Conservation (phyloP, 1,140 invertebrate species). For the Archegozetes longisetosus region DNA sequence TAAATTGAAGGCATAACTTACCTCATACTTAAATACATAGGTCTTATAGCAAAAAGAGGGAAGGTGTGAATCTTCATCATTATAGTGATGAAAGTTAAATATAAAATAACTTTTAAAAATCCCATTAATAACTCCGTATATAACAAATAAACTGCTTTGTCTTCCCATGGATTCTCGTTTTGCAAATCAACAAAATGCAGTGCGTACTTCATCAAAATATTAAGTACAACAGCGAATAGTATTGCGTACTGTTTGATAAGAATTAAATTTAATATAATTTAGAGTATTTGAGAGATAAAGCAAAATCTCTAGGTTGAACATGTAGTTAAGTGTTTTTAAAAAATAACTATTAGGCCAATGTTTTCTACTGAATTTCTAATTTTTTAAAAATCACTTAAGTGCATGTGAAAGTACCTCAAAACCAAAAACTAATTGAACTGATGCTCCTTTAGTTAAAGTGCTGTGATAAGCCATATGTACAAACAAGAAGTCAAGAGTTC, state of each 20-base stretch:
- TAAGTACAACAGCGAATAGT: slow-evolving; percentile 77
- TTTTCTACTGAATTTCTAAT: neutral
- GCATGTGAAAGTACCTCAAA: slow-evolving; percentile 53
- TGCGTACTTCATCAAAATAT: slow-evolving; percentile 87
- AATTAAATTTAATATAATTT: neutral
- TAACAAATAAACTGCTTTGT: slow-evolving; percentile 90
- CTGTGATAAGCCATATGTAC: slow-evolving; percentile 86
- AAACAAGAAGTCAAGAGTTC: slow-evolving; percentile 68
- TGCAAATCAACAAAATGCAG: slow-evolving; percentile 84
- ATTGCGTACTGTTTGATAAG: slow-evolving; percentile 60
- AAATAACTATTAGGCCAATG: too few relatives aligned
- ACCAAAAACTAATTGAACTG: slow-evolving; percentile 95
- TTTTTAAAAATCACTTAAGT: slow-evolving; percentile 7
- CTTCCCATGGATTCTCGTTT: slow-evolving; percentile 96
- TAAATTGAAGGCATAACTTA: slow-evolving; percentile 27
- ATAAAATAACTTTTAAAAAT: slow-evolving; percentile 66
- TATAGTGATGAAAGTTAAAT: slow-evolving; percentile 80
- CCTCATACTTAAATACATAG: slow-evolving; percentile 96
- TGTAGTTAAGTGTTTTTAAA: neutral
- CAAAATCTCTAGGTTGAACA: too few relatives aligned
- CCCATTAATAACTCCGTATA: slow-evolving; percentile 91
- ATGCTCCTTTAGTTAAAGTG: slow-evolving; percentile 83
- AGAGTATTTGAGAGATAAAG: too few relatives aligned
- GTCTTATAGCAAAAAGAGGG: slow-evolving; percentile 92
- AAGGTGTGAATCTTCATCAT: slow-evolving; percentile 96